Evolutionary conservation across 2,797 vertebrate genomes (phyloP).

Genomic region (Sebastes kiyomatsui): DNA sequence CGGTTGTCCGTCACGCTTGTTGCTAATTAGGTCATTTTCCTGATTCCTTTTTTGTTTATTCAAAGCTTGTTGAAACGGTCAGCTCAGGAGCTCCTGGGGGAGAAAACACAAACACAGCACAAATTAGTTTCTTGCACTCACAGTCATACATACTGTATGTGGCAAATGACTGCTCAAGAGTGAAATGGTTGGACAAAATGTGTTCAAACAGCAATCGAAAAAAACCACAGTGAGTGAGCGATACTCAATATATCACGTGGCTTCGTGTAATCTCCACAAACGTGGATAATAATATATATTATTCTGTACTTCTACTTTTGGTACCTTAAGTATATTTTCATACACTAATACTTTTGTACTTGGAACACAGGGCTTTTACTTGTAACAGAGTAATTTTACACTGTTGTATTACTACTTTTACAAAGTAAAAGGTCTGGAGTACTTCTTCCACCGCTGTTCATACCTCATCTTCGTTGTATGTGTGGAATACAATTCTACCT

Average conservation of each 20-base stretch:
- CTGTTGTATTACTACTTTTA: too few relatives aligned
- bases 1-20: constrained; percentile 26
- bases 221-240: not conserved
- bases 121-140: constrained; percentile 8
- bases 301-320: too few relatives aligned
- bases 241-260: not conserved
- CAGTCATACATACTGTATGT: not conserved
- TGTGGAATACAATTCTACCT: not conserved
- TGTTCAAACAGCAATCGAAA: not conserved
- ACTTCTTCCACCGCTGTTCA: not conserved
- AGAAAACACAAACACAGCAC: constrained; percentile 60
- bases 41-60: constrained; percentile 9
- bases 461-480: not conserved
- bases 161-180: not conserved
- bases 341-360: too few relatives aligned
- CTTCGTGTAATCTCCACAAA: not conserved
- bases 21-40: constrained; percentile 68
- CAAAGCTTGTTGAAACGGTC: constrained; percentile 40
- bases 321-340: too few relatives aligned
- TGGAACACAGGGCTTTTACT: too few relatives aligned
- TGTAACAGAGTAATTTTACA: too few relatives aligned
- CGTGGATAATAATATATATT: too few relatives aligned
- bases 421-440: too few relatives aligned
- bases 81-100: constrained; percentile 49
- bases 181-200: not conserved